Percentiles rank a stretch among this genome's conserved stretches.
Evolutionary conservation across 2,113 vertebrate species (phyloP).

Genomic region (Budorcas taxicolor): DNA sequence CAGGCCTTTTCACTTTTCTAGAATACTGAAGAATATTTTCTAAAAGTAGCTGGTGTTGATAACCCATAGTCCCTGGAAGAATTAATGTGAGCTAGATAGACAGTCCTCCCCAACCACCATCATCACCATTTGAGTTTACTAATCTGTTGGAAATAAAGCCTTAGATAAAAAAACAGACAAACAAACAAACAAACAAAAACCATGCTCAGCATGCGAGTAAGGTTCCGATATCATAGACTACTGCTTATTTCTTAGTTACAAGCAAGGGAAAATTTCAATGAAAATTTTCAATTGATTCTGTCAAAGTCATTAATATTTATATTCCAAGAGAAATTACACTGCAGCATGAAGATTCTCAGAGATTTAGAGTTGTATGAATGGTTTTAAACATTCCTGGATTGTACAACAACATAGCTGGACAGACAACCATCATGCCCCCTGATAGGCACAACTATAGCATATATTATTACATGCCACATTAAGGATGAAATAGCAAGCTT

Average conservation of each 20-base stretch:
- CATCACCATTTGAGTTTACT: not conserved
- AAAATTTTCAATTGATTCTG: constrained; percentile 12
- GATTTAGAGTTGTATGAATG: constrained; percentile 58
- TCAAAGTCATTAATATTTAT: constrained; percentile 63
- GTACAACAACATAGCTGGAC: constrained; percentile 72
- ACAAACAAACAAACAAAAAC: not conserved
- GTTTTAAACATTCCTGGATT: constrained; percentile 63
- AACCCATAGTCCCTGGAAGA: not conserved
- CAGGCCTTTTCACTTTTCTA: not conserved
- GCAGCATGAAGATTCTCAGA: constrained; percentile 52
- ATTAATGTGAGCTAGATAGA: not conserved
- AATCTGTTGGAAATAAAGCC: not conserved
- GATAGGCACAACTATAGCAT: constrained; percentile 61
- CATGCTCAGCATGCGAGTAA: not conserved
- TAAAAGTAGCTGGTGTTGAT: not conserved
- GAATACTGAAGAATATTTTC: not conserved
- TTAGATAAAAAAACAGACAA: not conserved
- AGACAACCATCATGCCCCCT: constrained; percentile 67
- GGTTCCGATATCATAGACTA: not conserved
- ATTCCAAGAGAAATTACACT: constrained; percentile 51
- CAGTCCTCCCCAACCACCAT: fast-evolving
- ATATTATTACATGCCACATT: constrained; percentile 47
- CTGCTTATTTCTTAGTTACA: not conserved
- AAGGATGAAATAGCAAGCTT: constrained; percentile 63
- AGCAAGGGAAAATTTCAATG: not conserved